Base-by-base conservation (phyloP, 1,140 invertebrate genomes). In the Tetramorium simillimum region DNA sequence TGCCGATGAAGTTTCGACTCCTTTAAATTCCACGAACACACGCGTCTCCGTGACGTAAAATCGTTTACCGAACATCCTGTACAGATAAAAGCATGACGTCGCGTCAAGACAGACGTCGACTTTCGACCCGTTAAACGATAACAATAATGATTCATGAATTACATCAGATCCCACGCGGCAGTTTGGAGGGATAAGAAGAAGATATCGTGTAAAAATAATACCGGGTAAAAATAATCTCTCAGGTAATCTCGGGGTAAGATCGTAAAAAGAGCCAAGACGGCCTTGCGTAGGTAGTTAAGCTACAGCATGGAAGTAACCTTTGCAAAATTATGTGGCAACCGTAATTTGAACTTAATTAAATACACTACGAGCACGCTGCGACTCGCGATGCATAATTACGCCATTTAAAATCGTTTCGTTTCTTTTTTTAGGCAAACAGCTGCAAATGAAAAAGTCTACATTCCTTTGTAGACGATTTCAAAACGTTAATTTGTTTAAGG, bases 61-160 rank as follows among this genome's bases (percentile, higher is more conserved):
- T 67, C n/a, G n/a, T 43, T 43, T 62, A 43, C 24, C 5, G n/a
- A 43, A 33, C 6, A 62, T 58, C 33, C 33, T 76, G 51, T 53
- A 75, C 58, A 21, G 33, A 69, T 69, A 53, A 80, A 67, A 80
- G 40, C 46, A 33, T 40, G 75, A 77, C 16, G 21, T 60, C 24
- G 37, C 28, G 12, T 18, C 43, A 10, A 2, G n/a, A 33, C 18
- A 80, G 63, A 14, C 2, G 53, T 65, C 33, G 9, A 16, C 43
- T 28, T 67, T 46, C 40, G 46, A n/a, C 43, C 37, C 18, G 60
- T 65, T 65, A 49, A 78, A 65, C 58, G 24, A 16, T 9, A 10
- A 5, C 21, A 43, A 80, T 80, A 80, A 49, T 78, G 58, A 65
- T 51, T n/a, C 43, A 46, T 14, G 40, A 62, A 77, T 65, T 80